Percentiles rank a stretch among this genome's conserved stretches.
phyloP scores from a whole-genome alignment of 2,113 vertebrate species.

The Pica pica region DNA sequence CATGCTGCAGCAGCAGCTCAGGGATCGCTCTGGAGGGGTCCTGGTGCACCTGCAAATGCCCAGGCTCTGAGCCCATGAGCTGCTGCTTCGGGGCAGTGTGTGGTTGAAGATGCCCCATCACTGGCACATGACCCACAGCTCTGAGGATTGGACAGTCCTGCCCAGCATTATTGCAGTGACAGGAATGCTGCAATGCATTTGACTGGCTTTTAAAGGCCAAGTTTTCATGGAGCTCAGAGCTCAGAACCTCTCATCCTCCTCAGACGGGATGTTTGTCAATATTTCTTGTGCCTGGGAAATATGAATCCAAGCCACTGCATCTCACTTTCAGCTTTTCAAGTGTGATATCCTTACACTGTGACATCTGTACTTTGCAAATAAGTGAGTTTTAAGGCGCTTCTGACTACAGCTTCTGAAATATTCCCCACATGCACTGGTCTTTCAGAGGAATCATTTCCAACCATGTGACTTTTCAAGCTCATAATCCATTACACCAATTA shows the following conservation, averaged over 20 bases:
- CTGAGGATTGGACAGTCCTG: background rate
- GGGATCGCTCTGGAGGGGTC: background rate
- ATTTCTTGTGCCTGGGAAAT: background rate
- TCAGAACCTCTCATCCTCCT: background rate
- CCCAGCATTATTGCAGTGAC: rapidly evolving
- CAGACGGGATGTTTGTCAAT: background rate
- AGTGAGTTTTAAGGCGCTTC: background rate
- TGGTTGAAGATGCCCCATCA: background rate
- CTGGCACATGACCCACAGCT: background rate
- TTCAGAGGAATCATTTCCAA: background rate
- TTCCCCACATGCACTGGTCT: background rate
- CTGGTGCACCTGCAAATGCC: background rate
- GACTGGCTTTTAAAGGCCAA: background rate
- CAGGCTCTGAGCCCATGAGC: background rate
- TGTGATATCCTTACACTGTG: background rate
- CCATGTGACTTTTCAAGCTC: background rate
- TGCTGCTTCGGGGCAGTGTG: rapidly evolving
- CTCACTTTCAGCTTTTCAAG: background rate
- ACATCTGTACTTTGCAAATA: background rate
- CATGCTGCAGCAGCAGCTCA: background rate
- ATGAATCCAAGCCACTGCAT: background rate
- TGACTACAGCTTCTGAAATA: background rate
- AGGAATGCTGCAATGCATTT: background rate
- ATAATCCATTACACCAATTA: background rate
- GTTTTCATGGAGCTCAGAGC: background rate